A percentile compares a stretch with the other conserved stretches of the same genome.
Evolutionary conservation across 2,888 invertebrate species (phyloP).

Genomic region (Aphodius granarius): DNA sequence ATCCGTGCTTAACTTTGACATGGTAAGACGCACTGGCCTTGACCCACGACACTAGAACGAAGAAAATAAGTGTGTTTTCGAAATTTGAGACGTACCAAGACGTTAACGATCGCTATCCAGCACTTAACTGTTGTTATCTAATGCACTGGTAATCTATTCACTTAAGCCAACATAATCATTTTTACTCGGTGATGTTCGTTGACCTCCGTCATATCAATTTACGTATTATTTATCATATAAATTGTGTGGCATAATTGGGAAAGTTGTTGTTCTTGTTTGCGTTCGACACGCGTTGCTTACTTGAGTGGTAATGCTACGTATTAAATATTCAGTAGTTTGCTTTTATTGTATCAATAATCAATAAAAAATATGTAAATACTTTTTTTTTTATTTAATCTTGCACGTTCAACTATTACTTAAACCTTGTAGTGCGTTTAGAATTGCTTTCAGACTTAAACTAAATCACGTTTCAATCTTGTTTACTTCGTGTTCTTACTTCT

Average conservation of each 20-base stretch:
- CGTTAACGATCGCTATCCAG: background rate
- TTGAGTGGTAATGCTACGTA: too few species aligned
- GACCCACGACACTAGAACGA: constrained; percentile 27
- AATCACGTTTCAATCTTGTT: too few species aligned
- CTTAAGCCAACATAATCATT: background rate
- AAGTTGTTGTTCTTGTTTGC: too few species aligned
- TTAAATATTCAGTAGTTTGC: too few species aligned
- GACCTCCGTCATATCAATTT: background rate
- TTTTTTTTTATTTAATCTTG: too few species aligned
- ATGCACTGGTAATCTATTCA: background rate
- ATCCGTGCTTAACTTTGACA: constrained; percentile 66
- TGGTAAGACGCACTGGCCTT: constrained; percentile 45
- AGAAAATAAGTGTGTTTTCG: background rate
- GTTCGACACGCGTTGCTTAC: too few species aligned
- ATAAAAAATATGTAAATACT: too few species aligned
- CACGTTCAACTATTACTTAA: too few species aligned
- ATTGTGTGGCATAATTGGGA: background rate
- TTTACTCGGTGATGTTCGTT: background rate
- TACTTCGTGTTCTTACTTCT: too few species aligned
- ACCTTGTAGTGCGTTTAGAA: too few species aligned
- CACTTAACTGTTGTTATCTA: background rate
- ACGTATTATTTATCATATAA: background rate
- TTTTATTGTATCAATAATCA: too few species aligned
- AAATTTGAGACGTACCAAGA: background rate
- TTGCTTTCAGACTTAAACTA: too few species aligned